Conservation (phyloP, 1,140 invertebrate species). For the Ceratitis capitata region DNA sequence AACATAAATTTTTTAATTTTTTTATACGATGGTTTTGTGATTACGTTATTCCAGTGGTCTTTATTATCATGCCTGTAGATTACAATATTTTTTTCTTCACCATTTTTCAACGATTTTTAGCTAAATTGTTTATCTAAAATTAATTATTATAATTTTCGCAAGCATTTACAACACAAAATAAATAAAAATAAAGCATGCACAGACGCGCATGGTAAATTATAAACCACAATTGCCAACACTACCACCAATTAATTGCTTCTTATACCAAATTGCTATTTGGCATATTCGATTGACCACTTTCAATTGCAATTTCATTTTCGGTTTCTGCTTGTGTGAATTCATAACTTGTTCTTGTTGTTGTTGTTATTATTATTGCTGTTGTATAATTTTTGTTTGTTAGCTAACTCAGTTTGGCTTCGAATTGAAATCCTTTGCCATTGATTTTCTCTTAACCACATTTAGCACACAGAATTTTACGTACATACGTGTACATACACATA, state of each 20-base stretch:
- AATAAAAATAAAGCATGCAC: background rate
- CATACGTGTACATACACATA: no score
- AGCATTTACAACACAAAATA: background rate
- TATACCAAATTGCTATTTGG: background rate
- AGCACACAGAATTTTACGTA: background rate
- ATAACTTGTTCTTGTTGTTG: background rate
- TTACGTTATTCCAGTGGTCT: background rate
- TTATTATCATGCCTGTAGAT: background rate
- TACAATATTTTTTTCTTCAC: background rate
- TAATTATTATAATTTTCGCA: background rate
- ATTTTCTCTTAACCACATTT: background rate
- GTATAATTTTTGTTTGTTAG: background rate
- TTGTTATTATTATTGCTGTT: background rate
- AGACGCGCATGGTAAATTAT: background rate
- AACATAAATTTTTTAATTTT: background rate
- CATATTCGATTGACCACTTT: background rate
- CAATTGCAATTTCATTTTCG: background rate
- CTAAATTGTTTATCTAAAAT: background rate
- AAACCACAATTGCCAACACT: background rate
- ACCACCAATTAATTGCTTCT: slow-evolving; percentile 12
- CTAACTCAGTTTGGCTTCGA: background rate
- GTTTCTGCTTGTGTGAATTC: background rate
- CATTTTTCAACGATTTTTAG: background rate
- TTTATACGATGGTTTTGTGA: background rate
- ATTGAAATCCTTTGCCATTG: background rate